Base-by-base conservation (phyloP, 1,140 invertebrate species). In the Cydia pomonella region DNA sequence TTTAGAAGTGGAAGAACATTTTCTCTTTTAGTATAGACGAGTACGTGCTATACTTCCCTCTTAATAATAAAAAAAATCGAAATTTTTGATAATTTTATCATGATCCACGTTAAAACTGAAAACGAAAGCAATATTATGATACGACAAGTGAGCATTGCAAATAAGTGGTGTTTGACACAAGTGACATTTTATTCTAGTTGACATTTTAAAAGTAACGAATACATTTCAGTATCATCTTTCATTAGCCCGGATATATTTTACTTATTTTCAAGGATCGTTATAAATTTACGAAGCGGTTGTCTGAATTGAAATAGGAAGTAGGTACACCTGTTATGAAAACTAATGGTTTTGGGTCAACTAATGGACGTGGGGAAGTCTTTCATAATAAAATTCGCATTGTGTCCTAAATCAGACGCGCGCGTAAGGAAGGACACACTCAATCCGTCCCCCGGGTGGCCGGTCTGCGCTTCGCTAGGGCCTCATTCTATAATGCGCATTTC, bases 401-500 rank as follows among this genome's bases (percentile, higher is more conserved):
- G 74, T 29, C 73, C 50, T 41, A 76, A 75, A 77, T 80, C 74
- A 75, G 73, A 79, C 33, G 12, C 41, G 41, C 74, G 76, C 59
- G 75, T 79, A 73, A 75, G 64, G 73, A 75, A 73, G 80, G 77
- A 74, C 75, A 71, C 72, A 44, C 74, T n/a, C 77, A 77, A 77
- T 77, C 74, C 78, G 73, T 73, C 75, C 79, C 77, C 78, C 72
- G 75, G 77, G 75, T 38, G 38, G 38, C 53, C 72, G 38, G 38
- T 44, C 72, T 73, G 74, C 75, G 75, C 72, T 76, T 79, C 76
- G 74, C 59, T 47, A 7, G 21, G 21, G 9, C 10, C 10, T 12
- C 18, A 59, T 59, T 23, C 21, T 59, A 9, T 9, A 23, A 3
- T 59, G 10, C 23, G 53, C 53, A 59, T 23, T 59, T 59, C 3